phyloP scores from a whole-genome alignment of 2,888 invertebrate species.

The Diarsia brunnea region DNA sequence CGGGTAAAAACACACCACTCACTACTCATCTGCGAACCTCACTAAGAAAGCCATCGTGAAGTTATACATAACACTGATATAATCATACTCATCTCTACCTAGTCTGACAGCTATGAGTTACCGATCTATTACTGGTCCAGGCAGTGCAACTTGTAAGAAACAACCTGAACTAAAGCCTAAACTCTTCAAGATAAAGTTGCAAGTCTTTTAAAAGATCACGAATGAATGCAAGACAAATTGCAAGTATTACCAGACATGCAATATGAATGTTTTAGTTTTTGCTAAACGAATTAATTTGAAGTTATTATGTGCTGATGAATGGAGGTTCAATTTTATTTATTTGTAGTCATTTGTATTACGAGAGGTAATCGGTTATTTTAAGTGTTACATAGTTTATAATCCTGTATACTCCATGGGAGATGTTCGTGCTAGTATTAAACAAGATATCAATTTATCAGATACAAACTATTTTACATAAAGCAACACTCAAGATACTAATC shows the following conservation, averaged over 20 bases:
- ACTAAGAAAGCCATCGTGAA: not conserved
- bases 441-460: not conserved
- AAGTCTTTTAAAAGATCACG: not conserved
- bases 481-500: not conserved
- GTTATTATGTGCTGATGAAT: conserved; percentile 34
- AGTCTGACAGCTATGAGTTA: conserved; percentile 26
- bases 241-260: conserved; percentile 22
- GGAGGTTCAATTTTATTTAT: conserved; percentile 2
- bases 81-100: not conserved
- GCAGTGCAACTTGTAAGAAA: not conserved
- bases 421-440: no score
- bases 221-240: conserved; percentile 45
- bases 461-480: not conserved
- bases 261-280: conserved; percentile 41
- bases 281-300: conserved; percentile 16
- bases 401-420: no score
- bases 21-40: not conserved
- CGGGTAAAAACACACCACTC: not conserved
- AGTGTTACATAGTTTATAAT: not conserved
- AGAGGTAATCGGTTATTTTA: not conserved
- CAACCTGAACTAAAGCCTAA: conserved; percentile 17
- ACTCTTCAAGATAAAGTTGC: not conserved
- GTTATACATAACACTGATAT: conserved; percentile 7
- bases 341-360: conserved; percentile 16
- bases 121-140: conserved; percentile 31